phyloP scores from a whole-genome alignment of 2,797 vertebrate species.

The Esox lucius region DNA sequence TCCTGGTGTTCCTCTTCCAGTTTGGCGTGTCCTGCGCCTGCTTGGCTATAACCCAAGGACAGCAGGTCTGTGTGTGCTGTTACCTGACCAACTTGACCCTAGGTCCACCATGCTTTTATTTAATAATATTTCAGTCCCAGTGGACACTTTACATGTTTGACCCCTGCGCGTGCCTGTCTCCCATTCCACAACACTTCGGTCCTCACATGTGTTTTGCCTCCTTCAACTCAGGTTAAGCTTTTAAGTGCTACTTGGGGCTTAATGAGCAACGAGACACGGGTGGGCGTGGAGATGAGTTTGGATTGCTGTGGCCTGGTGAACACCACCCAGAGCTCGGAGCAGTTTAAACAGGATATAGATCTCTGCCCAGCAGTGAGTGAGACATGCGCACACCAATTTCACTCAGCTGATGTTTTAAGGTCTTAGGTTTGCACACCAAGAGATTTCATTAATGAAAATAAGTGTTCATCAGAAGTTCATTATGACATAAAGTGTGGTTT shows the following conservation, averaged over 20 bases:
- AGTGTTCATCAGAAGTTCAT: background rate
- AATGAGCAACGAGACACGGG: slow-evolving; percentile 57
- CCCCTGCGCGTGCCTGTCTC: slow-evolving; percentile 3
- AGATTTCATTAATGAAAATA: background rate
- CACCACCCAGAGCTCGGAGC: slow-evolving; percentile 34
- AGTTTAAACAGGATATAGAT: slow-evolving; percentile 46
- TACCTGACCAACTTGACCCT: background rate
- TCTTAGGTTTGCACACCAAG: background rate
- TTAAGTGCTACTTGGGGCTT: slow-evolving; percentile 67
- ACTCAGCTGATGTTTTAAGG: background rate
- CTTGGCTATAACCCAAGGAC: slow-evolving; percentile 66
- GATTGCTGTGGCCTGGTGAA: slow-evolving; percentile 77
- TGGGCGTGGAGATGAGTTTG: slow-evolving; percentile 64
- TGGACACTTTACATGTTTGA: background rate
- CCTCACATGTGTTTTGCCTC: background rate
- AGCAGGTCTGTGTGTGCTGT: slow-evolving; percentile 55
- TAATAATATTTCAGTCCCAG: too few relatives aligned
- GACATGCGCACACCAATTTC: background rate
- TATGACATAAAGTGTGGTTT: background rate
- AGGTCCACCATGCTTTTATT: background rate
- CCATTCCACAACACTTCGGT: background rate
- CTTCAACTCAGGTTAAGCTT: slow-evolving; percentile 59
- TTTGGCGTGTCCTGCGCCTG: slow-evolving; percentile 78
- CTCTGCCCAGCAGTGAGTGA: slow-evolving; percentile 65
- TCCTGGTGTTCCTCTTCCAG: slow-evolving; percentile 76